Evolutionary conservation across 2,888 invertebrate genomes (phyloP).

Genomic region (Ceramica pisi): DNA sequence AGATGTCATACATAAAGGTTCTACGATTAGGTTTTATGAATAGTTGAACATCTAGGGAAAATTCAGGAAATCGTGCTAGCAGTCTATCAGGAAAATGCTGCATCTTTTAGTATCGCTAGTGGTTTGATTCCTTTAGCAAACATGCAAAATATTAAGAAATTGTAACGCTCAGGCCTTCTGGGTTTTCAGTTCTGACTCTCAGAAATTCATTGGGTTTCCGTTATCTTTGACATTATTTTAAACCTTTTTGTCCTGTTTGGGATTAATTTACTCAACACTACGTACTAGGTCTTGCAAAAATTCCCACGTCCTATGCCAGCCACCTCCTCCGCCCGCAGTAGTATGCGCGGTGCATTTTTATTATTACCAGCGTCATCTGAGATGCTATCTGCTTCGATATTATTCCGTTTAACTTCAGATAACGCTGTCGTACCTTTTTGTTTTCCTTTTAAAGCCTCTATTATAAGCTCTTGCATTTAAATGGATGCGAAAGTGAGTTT

Average conservation of each 20-base stretch:
- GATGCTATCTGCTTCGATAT: conserved; percentile 59
- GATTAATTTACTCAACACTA: conserved; percentile 8
- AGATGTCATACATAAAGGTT: neutral
- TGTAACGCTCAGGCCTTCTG: neutral
- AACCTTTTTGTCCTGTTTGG: conserved; percentile 2
- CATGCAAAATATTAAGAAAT: too few relatives aligned
- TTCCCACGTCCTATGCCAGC: conserved; percentile 42
- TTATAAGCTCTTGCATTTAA: conserved; percentile 45
- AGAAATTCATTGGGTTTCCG: neutral
- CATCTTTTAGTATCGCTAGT: neutral
- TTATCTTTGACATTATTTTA: neutral
- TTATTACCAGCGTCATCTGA: conserved; percentile 54
- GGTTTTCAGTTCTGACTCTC: neutral
- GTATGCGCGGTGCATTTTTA: conserved; percentile 59
- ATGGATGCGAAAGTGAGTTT: conserved; percentile 13
- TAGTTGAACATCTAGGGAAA: neutral
- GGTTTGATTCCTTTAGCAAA: neutral
- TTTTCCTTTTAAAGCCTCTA: conserved; percentile 54
- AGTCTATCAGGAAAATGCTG: neutral
- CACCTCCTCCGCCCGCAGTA: neutral
- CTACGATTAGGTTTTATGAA: neutral
- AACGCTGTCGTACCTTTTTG: conserved; percentile 45
- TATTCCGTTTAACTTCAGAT: conserved; percentile 58
- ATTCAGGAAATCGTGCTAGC: neutral
- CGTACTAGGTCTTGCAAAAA: conserved; percentile 23